phyloP scores from a whole-genome alignment of 2,888 invertebrate species.

The Xanthia togata region DNA sequence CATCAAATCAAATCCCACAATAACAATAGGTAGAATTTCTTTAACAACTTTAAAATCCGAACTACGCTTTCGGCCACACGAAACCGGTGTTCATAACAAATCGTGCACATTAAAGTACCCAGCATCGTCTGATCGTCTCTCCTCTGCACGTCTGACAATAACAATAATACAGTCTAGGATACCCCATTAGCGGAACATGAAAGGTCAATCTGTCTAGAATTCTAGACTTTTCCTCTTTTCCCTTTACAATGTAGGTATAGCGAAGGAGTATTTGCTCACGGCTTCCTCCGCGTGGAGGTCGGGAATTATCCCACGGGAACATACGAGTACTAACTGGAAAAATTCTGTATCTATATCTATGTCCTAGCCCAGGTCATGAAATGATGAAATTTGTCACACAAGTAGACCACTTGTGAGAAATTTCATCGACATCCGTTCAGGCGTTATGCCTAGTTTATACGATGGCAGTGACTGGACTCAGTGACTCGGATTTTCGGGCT shows the following conservation, averaged over 20 bases:
- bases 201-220: constrained; percentile 67
- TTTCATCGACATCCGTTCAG: not conserved
- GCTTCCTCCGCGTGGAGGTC: not conserved
- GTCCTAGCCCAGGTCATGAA: not conserved
- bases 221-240: constrained; percentile 22
- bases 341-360: not conserved
- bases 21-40: not conserved
- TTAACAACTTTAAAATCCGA: constrained; percentile 19
- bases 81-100: constrained; percentile 54
- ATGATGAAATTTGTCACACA: not conserved
- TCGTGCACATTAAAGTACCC: constrained; percentile 53
- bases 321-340: not conserved
- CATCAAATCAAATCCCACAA: not conserved
- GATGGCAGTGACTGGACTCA: no score
- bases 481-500: no score
- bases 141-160: constrained; percentile 56
- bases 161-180: constrained; percentile 62
- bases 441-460: no score
- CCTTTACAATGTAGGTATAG: not conserved
- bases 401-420: no score
- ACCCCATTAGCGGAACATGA: constrained; percentile 64
- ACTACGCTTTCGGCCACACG: constrained; percentile 31
- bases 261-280: not conserved
- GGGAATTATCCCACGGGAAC: not conserved
- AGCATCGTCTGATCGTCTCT: constrained; percentile 41